A percentile compares a stretch with the other conserved stretches of the same genome.
These are phyloP conservation scores for Sebastes schlegelii DNA, from an alignment of 2,113 vertebrate species.

Conservation along the genomic window DNA sequence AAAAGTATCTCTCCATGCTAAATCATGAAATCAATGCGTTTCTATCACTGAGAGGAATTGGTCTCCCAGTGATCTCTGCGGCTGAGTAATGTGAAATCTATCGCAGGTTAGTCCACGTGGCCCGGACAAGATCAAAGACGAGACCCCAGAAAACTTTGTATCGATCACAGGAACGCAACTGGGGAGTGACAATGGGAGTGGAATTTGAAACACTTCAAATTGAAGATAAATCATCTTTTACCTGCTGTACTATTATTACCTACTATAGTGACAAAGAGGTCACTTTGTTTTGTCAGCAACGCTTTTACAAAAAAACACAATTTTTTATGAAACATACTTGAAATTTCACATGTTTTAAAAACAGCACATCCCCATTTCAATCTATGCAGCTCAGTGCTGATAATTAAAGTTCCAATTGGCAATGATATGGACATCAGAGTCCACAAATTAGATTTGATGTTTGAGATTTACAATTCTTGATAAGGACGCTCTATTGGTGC, in stretches of 20 bases:
- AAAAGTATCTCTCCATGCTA: conserved; percentile 76
- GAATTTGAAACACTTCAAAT: conserved; percentile 35
- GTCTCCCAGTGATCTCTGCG: conserved; percentile 61
- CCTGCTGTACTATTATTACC: background rate
- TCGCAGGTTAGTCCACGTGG: conserved; percentile 68
- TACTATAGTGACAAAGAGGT: background rate
- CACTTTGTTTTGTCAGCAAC: background rate
- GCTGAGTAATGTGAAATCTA: conserved; percentile 82
- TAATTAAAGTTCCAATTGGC: conserved; percentile 7
- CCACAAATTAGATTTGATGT: conserved; percentile 9
- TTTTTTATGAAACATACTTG: background rate
- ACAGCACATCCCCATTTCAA: background rate
- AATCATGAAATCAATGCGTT: conserved; percentile 77
- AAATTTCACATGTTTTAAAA: background rate
- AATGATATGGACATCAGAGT: background rate
- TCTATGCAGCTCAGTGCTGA: background rate
- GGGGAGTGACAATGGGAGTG: conserved; percentile 35
- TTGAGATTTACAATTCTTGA: background rate
- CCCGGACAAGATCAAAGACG: conserved; percentile 73
- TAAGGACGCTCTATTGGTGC: background rate
- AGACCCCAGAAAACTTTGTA: conserved; percentile 72
- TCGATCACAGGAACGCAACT: conserved; percentile 53
- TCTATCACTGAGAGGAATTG: conserved; percentile 72
- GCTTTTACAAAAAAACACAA: background rate
- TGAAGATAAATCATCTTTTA: conserved; percentile 15